Base-by-base conservation (phyloP, 1,140 invertebrate species). In the Brachionus sp. region DNA sequence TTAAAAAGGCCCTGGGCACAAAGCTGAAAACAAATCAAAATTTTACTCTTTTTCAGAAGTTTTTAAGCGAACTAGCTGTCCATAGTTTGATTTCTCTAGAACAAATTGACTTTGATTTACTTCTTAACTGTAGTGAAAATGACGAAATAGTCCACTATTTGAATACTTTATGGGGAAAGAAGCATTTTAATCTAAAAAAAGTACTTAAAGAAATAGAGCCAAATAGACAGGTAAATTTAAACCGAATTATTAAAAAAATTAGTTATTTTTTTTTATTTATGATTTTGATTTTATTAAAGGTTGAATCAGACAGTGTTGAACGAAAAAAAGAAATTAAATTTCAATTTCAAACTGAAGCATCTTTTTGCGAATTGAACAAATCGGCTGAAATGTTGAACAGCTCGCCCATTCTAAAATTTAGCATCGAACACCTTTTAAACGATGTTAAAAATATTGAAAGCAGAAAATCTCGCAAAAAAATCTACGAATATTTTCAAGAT, bases 81-180 rank as follows among this genome's bases (percentile, higher is more conserved):
- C 77, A 80, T 44, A 80, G 50, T 80, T 39, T 80, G 12, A 35
- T 80, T 80, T 80, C 77, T 12, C 7, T 66, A 12, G 6, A 66
- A 5, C 23, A 57, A 13, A 13, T 80, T 10, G 33, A 80, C 37
- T 80, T 80, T 66, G 37, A 66, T 42, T 35, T 66, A 3, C 12
- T 80, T 7, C 16, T 62, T 0, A 66, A 80, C 7, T 62, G 29
- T 3, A 13, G 10, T 19, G 62, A 66, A 42, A 23, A 13, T 25
- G 35, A 80, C 4, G 50, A 57, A 13, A 80, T 80, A 66, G 33
- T 57, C 6, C 9, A 35, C 33, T 80, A 62, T 66, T 37, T 80
- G 19, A 80, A 80, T 37, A 33, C 46, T 25, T 19, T 80, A 19
- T 80, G 77, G 77, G 77, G 77, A 6, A 33, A 80, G 25, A 57